These are phyloP conservation scores for Lasioglossum pauxillum DNA, from an alignment of 2,888 invertebrate genomes.

Conservation along the genomic window DNA sequence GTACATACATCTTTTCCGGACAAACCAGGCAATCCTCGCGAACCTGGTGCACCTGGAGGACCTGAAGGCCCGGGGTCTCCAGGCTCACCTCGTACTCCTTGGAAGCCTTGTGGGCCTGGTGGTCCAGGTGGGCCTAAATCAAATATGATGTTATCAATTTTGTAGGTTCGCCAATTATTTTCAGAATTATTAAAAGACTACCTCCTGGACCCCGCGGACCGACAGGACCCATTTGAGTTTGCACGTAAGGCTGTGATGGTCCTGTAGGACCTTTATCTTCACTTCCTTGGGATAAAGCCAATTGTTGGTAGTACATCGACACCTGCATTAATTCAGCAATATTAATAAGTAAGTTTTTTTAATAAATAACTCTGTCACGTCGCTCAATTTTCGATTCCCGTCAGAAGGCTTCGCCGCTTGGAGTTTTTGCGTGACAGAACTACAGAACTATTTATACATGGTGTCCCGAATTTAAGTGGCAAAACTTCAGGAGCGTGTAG, in stretches of 20 bases:
- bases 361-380: neutral
- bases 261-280: constrained; percentile 91
- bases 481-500: no score
- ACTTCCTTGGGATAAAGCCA: constrained; percentile 89
- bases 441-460: no score
- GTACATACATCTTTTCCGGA: constrained; percentile 91
- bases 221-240: constrained; percentile 91
- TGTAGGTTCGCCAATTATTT: neutral
- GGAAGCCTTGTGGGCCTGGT: constrained; percentile 92
- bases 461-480: no score
- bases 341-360: neutral
- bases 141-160: neutral
- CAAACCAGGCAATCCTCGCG: constrained; percentile 89
- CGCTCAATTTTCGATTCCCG: no score
- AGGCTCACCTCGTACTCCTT: constrained; percentile 92
- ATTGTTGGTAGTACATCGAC: constrained; percentile 90
- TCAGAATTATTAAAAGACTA: constrained; percentile 60
- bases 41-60: constrained; percentile 86
- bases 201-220: constrained; percentile 93
- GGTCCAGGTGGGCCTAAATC: constrained; percentile 84
- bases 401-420: no score
- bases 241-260: constrained; percentile 88
- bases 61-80: constrained; percentile 89
- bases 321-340: constrained; percentile 84
- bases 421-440: no score